These are phyloP conservation scores for Palaemon carinicauda DNA, from an alignment of 1,140 invertebrate genomes.

Conservation along the genomic window DNA sequence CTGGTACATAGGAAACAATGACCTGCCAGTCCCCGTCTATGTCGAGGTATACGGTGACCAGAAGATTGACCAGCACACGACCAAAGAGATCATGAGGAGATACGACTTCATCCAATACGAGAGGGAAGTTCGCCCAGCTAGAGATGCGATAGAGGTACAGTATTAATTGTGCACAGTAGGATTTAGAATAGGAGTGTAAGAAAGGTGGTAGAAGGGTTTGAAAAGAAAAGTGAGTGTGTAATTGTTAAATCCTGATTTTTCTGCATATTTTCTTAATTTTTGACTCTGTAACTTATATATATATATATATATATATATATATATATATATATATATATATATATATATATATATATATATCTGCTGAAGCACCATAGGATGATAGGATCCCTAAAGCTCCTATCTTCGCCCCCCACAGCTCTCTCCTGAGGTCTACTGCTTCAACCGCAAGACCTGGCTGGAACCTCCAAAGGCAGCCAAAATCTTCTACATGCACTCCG, in stretches of 20 bases:
- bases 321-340: no score
- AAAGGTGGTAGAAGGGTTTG: not conserved
- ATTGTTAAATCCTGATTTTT: no score
- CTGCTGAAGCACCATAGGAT: no score
- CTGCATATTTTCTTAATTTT: no score
- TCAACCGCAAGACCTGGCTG: not conserved
- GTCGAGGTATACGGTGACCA: not conserved
- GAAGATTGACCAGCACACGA: not conserved
- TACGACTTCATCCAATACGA: constrained; percentile 35
- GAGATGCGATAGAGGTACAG: constrained; percentile 23
- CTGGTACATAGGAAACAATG: constrained; percentile 34
- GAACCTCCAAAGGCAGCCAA: not conserved
- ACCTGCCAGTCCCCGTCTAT: constrained; percentile 4
- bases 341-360: no score
- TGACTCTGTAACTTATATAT: no score
- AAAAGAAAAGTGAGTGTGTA: not conserved
- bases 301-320: no score
- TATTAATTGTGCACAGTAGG: no score
- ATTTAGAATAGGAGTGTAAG: not conserved
- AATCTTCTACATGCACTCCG: not conserved
- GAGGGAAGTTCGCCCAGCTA: constrained; percentile 16
- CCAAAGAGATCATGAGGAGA: not conserved
- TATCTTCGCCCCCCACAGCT: not conserved
- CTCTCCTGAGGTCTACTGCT: not conserved
- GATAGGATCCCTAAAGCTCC: no score